Conservation (phyloP, 2,888 invertebrate genomes). For the Ochropleura leucogaster region DNA sequence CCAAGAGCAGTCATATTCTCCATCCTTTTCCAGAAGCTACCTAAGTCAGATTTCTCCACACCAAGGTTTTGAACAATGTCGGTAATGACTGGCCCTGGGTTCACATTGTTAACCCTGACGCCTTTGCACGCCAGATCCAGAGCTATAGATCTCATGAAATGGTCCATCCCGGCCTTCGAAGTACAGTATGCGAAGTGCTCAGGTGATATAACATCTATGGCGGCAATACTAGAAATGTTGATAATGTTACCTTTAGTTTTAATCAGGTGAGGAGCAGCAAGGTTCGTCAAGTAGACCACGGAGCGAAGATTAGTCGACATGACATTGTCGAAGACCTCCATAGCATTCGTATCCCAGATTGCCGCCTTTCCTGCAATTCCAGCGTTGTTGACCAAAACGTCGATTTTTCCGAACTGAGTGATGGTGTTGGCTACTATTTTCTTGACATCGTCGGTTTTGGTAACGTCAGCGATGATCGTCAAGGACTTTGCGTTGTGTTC, state of each 20-base stretch:
- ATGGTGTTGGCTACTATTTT: constrained; percentile 64
- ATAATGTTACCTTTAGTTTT: constrained; percentile 71
- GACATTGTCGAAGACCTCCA: constrained; percentile 65
- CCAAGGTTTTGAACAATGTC: constrained; percentile 60
- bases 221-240: constrained; percentile 70
- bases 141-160: constrained; percentile 96
- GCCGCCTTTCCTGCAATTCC: constrained; percentile 55
- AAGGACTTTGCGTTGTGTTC: constrained; percentile 37
- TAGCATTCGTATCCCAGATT: constrained; percentile 59
- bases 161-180: constrained; percentile 91
- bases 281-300: constrained; percentile 63
- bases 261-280: constrained; percentile 66
- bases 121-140: constrained; percentile 93
- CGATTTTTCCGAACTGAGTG: constrained; percentile 61
- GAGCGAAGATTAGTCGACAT: constrained; percentile 70
- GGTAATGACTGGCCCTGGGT: constrained; percentile 94
- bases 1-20: constrained; percentile 95
- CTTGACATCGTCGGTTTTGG: constrained; percentile 63
- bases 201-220: constrained; percentile 20
- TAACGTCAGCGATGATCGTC: constrained; percentile 67
- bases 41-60: constrained; percentile 71
- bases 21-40: constrained; percentile 90
- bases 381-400: constrained; percentile 71
- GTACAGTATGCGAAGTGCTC: constrained; percentile 61
- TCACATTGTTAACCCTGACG: constrained; percentile 95